Evolutionary conservation across 2,797 vertebrate species (phyloP).

Genomic region (Anguilla anguilla): DNA sequence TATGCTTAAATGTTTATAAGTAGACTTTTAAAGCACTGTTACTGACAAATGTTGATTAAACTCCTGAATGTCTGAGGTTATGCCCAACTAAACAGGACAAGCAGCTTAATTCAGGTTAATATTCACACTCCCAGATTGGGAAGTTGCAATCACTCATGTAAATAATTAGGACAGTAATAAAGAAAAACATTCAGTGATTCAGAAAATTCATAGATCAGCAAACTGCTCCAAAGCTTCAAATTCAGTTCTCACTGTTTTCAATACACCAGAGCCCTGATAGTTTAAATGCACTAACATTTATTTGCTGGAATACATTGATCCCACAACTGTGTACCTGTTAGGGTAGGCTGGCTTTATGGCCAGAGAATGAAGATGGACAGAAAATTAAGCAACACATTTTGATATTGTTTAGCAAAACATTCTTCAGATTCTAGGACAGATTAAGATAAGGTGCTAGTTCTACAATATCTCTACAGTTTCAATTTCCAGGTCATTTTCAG

Average conservation of each 20-base stretch:
- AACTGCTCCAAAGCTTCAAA: neutral
- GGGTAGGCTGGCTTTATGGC: neutral
- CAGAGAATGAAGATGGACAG: neutral
- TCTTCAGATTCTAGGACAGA: neutral
- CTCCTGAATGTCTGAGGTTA: neutral
- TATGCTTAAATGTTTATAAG: neutral
- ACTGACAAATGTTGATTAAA: slow-evolving; percentile 17
- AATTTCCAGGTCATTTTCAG: slow-evolving; percentile 28
- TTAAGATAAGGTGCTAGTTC: neutral
- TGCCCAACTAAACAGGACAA: neutral
- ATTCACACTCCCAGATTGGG: neutral
- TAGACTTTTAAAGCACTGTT: neutral
- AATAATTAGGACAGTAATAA: neutral
- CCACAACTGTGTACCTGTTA: neutral
- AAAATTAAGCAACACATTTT: neutral
- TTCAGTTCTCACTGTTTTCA: neutral
- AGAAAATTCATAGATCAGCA: neutral
- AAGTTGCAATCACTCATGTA: neutral
- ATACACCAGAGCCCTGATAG: neutral
- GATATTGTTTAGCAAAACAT: neutral
- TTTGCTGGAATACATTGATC: neutral
- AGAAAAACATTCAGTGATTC: neutral
- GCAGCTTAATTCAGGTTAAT: neutral
- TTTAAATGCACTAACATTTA: neutral
- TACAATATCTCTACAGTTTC: slow-evolving; percentile 33